Evolutionary conservation across 2,113 vertebrate species (phyloP).

Genomic region (Alouatta palliata): DNA sequence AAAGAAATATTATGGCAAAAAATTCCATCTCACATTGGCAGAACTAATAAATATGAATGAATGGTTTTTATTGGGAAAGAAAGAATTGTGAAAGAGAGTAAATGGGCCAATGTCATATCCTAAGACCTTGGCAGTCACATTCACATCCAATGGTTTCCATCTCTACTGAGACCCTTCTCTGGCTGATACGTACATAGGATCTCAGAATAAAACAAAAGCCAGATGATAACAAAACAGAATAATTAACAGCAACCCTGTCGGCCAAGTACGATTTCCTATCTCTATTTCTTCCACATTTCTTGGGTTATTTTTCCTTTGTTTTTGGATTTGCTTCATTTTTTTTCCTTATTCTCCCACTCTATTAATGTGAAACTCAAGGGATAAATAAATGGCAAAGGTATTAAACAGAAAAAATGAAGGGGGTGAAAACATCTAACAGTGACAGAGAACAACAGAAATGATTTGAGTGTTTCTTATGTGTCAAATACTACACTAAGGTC

Average conservation of each 20-base stretch:
- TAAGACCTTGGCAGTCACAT: not conserved
- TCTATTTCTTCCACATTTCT: not conserved
- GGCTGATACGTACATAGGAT: not conserved
- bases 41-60: not conserved
- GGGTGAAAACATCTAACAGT: not conserved
- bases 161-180: not conserved
- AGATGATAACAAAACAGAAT: not conserved
- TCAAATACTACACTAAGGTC: not conserved
- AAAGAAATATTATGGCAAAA: not conserved
- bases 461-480: not conserved
- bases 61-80: not conserved
- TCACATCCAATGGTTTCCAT: not conserved
- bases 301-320: not conserved
- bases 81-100: not conserved
- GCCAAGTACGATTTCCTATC: not conserved
- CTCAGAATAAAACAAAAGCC: not conserved
- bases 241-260: not conserved
- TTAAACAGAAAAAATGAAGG: not conserved
- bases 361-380: not conserved
- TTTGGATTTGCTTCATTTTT: not conserved
- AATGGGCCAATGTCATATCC: not conserved
- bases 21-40: not conserved
- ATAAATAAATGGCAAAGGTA: not conserved
- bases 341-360: not conserved
- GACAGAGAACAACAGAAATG: not conserved